These are phyloP conservation scores for Pangasius sanitwongsei DNA, from an alignment of 2,797 vertebrate genomes.

Conservation along the genomic window DNA sequence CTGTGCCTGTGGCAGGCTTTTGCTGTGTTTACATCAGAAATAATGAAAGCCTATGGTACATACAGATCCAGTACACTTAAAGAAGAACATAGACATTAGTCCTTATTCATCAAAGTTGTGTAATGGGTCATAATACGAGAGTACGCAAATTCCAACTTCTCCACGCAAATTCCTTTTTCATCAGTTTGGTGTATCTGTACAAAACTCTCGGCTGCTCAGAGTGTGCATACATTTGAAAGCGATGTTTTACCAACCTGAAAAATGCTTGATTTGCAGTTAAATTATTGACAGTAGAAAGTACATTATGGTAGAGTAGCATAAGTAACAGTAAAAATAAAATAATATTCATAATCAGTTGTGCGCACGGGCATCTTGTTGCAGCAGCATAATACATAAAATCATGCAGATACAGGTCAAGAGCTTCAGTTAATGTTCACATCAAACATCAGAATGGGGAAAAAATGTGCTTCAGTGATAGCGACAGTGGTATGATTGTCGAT, in stretches of 20 bases:
- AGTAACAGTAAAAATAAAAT: neutral
- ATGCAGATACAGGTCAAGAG: neutral
- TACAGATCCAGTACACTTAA: neutral
- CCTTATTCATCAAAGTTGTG: slow-evolving; percentile 16
- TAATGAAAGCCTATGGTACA: slow-evolving; percentile 31
- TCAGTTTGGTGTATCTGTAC: no score
- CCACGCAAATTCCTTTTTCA: neutral
- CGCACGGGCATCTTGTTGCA: neutral
- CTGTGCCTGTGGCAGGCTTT: slow-evolving; percentile 39
- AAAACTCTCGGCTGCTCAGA: neutral
- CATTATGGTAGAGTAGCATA: neutral
- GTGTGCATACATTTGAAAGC: neutral
- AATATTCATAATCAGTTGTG: neutral
- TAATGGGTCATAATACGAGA: neutral
- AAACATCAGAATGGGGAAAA: neutral
- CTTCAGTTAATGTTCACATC: neutral
- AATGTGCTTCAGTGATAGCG: neutral
- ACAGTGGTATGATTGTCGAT: neutral
- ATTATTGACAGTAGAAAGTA: neutral
- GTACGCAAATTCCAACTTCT: neutral
- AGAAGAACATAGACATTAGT: neutral
- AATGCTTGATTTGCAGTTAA: slow-evolving; percentile 1
- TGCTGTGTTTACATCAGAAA: slow-evolving; percentile 39
- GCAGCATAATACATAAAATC: neutral
- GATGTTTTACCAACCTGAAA: neutral